Base-by-base conservation (phyloP, 2,113 vertebrate genomes). In the Coregonus clupeaformis region DNA sequence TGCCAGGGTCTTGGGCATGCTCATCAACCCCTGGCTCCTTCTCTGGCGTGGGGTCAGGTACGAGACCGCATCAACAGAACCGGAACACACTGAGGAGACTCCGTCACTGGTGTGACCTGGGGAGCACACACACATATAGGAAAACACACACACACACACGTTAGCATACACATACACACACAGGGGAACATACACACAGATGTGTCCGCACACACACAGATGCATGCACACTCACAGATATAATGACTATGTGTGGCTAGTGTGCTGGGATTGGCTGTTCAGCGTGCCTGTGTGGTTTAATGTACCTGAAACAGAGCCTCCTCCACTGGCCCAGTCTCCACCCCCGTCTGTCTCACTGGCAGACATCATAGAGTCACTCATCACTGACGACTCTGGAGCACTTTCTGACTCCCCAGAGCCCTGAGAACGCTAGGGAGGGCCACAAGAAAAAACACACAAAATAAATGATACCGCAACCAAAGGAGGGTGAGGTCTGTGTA, bases 1-100 rank as follows among this genome's bases (percentile, higher is more conserved):
- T n/a, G 86, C 82, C 67, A 88, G 73, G 0, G 86, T 88, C 60
- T 73, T 80, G 25, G 82, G 80, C 86, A 88, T 86, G 75, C 14
- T 83, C 86, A 88, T 86, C 22, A 83, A 42, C 20, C 64, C 16
- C 5, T 0, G 42, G 36, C 3, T 29, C 22, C 22, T 73, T 29
- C 52, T 77, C 27, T 12, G 0, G 59, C 4, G 55, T 6, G 45
- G 4, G 3, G 45, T 27, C 18, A 66, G 18, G 69, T 78, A 84
- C 25, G 7, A 29, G 4, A 0, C 13, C 2, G 70, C 72, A 49
- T 85, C 78, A 30, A 57, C 0, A 22, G 86, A 85, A 36, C 79
- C 82, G 2, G 78, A 80, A 70, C 72, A 72, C 59, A 65, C 20
- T 0, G 69, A 77, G 27, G 67, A 60, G 52, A 11, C 20, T 1